These are phyloP conservation scores for Phoxinus phoxinus DNA, from an alignment of 2,113 vertebrate species.

Conservation along the genomic window DNA sequence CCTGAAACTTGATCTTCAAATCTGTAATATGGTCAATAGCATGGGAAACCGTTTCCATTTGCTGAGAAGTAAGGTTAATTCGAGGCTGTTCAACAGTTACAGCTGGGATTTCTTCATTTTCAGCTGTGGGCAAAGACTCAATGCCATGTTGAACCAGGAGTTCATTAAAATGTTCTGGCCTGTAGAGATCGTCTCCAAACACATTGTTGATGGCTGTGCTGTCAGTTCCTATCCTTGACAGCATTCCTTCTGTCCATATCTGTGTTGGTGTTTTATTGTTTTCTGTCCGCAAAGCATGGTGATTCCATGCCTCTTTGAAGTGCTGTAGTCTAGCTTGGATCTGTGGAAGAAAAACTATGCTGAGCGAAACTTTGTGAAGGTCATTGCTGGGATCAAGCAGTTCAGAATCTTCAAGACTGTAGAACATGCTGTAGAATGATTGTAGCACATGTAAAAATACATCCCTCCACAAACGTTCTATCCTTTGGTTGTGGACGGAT, in stretches of 20 bases:
- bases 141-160: neutral
- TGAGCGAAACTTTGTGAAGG: constrained; percentile 13
- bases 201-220: constrained; percentile 3
- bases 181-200: neutral
- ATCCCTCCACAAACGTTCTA: constrained; percentile 41
- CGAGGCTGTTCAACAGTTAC: constrained; percentile 23
- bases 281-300: neutral
- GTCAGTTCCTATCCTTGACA: constrained; percentile 1
- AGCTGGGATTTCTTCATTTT: constrained; percentile 32
- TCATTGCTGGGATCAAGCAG: constrained; percentile 22
- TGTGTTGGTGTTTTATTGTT: constrained; percentile 19
- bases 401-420: constrained; percentile 43
- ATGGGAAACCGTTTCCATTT: neutral
- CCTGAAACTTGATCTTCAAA: neutral
- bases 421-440: constrained; percentile 40
- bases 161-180: neutral
- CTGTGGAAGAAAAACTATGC: constrained; percentile 16
- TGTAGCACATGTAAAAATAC: constrained; percentile 50
- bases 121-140: neutral
- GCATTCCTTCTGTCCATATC: neutral
- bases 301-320: constrained; percentile 13
- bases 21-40: neutral
- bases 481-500: constrained; percentile 40
- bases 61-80: constrained; percentile 12
- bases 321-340: neutral